phyloP scores from a whole-genome alignment of 2,888 invertebrate genomes.

The Epistrophella euchroma region DNA sequence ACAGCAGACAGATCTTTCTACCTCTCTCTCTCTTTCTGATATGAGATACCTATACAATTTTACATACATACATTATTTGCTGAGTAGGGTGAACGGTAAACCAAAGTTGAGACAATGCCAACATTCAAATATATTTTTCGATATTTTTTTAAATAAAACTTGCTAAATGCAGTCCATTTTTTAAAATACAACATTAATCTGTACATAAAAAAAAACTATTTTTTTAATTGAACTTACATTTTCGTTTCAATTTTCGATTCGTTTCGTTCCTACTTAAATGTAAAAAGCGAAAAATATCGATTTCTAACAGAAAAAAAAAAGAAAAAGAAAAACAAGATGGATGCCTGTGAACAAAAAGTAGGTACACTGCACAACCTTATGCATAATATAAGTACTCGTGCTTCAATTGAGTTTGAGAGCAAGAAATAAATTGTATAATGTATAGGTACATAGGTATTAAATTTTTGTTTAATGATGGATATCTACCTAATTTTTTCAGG shows the following conservation, averaged over 20 bases:
- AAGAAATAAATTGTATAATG: background rate
- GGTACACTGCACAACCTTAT: background rate
- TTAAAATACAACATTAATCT: background rate
- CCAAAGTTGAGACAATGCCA: conserved; percentile 11
- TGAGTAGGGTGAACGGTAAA: background rate
- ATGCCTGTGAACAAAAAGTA: background rate
- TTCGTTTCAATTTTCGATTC: background rate
- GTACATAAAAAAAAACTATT: background rate
- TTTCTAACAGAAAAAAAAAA: background rate
- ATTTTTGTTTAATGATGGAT: background rate
- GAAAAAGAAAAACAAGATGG: conserved; percentile 5
- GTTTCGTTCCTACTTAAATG: background rate
- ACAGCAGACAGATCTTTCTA: conserved; percentile 6
- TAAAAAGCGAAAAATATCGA: background rate
- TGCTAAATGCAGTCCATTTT: background rate
- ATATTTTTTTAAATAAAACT: background rate
- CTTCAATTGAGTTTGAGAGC: background rate
- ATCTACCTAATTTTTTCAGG: too few relatives aligned
- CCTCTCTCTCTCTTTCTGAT: background rate
- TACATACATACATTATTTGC: background rate
- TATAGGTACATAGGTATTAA: background rate
- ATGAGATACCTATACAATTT: background rate
- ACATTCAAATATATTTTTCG: conserved; percentile 9
- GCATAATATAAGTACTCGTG: background rate
- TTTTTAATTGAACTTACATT: background rate